Evolutionary conservation across 2,888 invertebrate genomes (phyloP), one percentile per base, ranked within the genome.

Genomic region (Aphidoletes aphidimyza): DNA sequence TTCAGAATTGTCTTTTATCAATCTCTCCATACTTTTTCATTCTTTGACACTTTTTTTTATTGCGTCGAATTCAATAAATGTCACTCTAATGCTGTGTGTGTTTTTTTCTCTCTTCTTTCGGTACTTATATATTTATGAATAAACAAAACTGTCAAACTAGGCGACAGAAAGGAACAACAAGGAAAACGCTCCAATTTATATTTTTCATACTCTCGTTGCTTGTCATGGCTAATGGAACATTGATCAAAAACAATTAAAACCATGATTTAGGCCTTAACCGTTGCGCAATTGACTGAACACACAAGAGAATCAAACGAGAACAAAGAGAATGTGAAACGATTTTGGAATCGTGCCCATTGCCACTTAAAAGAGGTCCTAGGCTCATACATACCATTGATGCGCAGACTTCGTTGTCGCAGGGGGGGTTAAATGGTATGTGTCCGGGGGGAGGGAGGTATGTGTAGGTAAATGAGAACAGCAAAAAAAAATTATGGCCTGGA

Each of bases 221-320:
- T 22, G 54, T 54, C 54, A 54, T 54, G 5, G 54, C 54, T 54
- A 26, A 54, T 54, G 54, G 26, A 19, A 54, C 54, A 54, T 54
- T 54, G n/a, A 54, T 54, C 54, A 54, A 54, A 54, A 54, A 54
- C 54, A 54, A 54, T 54, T 54, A 54, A 26, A 54, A 54, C 1
- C 54, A 54, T 2, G 26, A 26, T 49, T 3, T 54, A 54, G 26
- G 26, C 11, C 19, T 19, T 19, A 49, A 3, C 5, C 54, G 1
- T 3, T 54, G 54, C 19, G 54, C 26, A 54, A 22, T 54, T 11
- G 6, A 19, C 9, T 19, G 17, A 6, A 26, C 26, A 17, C 47
- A 17, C 47, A 47, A 47, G 11, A n/a, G n/a, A n/a, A n/a, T n/a
- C n/a, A n/a, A n/a, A n/a, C n/a, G n/a, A n/a, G n/a, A n/a, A n/a